phyloP scores from a whole-genome alignment of 2,888 invertebrate genomes.

The Lepidocyrtoides sp. region DNA sequence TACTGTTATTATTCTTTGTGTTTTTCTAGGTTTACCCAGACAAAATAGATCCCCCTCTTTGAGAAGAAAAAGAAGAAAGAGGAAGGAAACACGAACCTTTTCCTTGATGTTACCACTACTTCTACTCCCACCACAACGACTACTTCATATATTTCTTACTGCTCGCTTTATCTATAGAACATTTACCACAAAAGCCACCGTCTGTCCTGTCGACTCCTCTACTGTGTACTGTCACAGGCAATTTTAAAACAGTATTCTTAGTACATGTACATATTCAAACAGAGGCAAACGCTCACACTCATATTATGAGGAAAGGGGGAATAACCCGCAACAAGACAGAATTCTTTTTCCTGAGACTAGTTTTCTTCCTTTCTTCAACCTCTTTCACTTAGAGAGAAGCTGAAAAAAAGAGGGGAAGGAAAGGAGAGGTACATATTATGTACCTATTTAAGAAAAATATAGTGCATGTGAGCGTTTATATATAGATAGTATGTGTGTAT shows the following conservation, averaged over 20 bases:
- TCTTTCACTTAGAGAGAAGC: constrained; percentile 34
- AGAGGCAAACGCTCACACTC: neutral
- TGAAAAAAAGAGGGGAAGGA: constrained; percentile 24
- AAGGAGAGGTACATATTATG: too few species aligned
- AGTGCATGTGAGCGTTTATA: too few species aligned
- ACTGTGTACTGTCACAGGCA: constrained; percentile 50
- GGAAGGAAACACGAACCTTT: constrained; percentile 56
- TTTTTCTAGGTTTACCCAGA: constrained; percentile 50
- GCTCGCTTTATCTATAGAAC: constrained; percentile 64
- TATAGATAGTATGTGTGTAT: neutral
- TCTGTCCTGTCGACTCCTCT: constrained; percentile 46
- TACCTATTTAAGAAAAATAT: neutral
- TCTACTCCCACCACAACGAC: neutral
- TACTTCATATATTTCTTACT: neutral
- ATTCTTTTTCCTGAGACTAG: neutral
- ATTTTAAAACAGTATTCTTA: constrained; percentile 49
- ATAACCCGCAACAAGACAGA: neutral
- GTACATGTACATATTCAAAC: constrained; percentile 3
- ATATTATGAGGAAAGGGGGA: neutral
- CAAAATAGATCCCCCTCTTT: constrained; percentile 16
- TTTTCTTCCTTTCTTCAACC: constrained; percentile 14
- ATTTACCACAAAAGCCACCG: constrained; percentile 75
- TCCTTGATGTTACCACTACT: constrained; percentile 36
- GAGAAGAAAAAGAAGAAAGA: neutral
- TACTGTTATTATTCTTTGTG: constrained; percentile 71